These are phyloP conservation scores for Nomada fucata DNA, from an alignment of 2,888 invertebrate species.

Conservation along the genomic window DNA sequence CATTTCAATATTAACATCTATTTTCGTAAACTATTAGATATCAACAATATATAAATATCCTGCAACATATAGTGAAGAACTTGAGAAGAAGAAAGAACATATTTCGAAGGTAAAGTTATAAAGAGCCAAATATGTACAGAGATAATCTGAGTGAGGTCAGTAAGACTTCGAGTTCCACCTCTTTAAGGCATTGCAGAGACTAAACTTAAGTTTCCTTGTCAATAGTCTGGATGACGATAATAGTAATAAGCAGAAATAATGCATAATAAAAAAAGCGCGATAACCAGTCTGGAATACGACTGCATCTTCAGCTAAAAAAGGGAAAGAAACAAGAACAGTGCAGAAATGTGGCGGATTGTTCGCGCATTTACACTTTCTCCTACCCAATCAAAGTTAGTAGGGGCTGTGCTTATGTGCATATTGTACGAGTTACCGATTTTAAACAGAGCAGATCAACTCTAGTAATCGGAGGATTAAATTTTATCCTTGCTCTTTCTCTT, in stretches of 20 bases:
- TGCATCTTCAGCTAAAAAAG: not conserved
- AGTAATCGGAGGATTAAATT: conserved; percentile 13
- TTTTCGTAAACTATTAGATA: too few relatives aligned
- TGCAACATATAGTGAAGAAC: too few relatives aligned
- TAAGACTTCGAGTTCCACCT: too few relatives aligned
- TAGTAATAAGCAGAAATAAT: conserved; percentile 35
- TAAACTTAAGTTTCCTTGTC: conserved; percentile 6
- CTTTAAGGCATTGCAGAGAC: too few relatives aligned
- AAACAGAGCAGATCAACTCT: conserved; percentile 29
- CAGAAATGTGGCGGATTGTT: conserved; percentile 1
- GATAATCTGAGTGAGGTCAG: too few relatives aligned
- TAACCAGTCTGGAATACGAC: conserved; percentile 25
- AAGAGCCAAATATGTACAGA: too few relatives aligned
- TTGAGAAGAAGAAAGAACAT: not conserved
- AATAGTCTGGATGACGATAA: conserved; percentile 15
- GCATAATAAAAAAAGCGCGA: conserved; percentile 36
- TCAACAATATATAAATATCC: too few relatives aligned
- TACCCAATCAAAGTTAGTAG: not conserved
- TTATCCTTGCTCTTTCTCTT: not conserved
- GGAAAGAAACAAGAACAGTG: conserved; percentile 16
- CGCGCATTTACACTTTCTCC: conserved; percentile 4
- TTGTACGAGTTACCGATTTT: conserved; percentile 34
- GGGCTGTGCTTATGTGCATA: not conserved
- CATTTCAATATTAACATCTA: too few relatives aligned
- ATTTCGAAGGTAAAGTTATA: too few relatives aligned